phyloP scores from a whole-genome alignment of 2,113 vertebrate genomes.

The Turnix velox region DNA sequence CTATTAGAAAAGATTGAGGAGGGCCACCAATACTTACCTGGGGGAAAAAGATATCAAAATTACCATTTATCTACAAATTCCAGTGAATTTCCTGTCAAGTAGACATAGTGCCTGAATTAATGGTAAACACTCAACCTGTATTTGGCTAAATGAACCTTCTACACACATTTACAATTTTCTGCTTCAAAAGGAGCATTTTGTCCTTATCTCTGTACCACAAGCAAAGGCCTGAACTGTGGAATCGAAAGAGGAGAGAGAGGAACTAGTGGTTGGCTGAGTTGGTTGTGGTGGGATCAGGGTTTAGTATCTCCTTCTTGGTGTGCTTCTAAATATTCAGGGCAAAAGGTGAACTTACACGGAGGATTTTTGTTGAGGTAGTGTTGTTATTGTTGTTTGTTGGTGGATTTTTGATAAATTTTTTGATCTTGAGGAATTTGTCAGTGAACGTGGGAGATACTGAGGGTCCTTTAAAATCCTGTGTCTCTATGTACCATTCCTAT shows the following conservation, averaged over 20 bases:
- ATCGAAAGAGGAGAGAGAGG: background rate
- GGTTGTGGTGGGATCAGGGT: background rate
- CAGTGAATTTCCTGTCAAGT: background rate
- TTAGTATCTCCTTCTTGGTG: background rate
- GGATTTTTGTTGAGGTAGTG: background rate
- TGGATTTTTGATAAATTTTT: background rate
- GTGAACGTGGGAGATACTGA: background rate
- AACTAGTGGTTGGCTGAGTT: background rate
- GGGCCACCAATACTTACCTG: background rate
- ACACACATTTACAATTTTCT: background rate
- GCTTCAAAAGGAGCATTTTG: background rate
- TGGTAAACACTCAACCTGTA: background rate
- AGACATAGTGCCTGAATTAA: background rate
- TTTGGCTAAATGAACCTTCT: background rate
- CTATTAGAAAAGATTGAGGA: background rate
- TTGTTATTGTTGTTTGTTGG: too few relatives aligned
- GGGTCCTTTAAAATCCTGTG: background rate
- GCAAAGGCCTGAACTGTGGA: background rate
- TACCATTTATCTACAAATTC: background rate
- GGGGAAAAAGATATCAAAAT: background rate
- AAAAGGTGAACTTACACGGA: background rate
- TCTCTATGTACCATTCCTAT: background rate
- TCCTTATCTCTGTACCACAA: background rate
- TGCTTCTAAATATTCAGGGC: background rate
- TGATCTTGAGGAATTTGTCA: background rate